Evolutionary conservation across 2,797 vertebrate species (phyloP).

Genomic region (Enteromius viviparus): DNA sequence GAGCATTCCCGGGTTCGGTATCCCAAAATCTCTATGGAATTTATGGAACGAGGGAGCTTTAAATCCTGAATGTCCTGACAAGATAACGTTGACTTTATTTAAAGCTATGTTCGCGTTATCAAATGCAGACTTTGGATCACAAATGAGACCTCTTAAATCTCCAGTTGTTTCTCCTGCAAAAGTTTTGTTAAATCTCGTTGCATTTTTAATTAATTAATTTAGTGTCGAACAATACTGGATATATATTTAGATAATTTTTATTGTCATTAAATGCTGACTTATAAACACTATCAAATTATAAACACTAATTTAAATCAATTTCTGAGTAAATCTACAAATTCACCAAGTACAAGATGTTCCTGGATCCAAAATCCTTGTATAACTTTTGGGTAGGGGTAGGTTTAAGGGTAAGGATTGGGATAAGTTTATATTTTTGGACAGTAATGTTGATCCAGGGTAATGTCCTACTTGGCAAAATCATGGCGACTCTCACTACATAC

Average conservation of each 20-base stretch:
- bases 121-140: conserved; percentile 66
- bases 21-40: conserved; percentile 79
- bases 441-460: no score
- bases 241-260: conserved; percentile 1
- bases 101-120: conserved; percentile 78
- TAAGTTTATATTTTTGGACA: no score
- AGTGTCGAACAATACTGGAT: not conserved
- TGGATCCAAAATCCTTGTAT: no score
- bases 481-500: no score
- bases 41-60: conserved; percentile 77
- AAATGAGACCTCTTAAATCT: not conserved
- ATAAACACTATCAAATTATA: not conserved
- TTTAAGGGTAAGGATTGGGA: no score
- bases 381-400: no score
- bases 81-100: conserved; percentile 77
- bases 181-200: not conserved
- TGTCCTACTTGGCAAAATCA: no score
- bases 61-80: conserved; percentile 78
- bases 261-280: not conserved
- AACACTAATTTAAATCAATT: not conserved
- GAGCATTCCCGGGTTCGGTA: conserved; percentile 72
- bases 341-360: no score
- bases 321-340: not conserved
- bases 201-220: not conserved
- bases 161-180: not conserved